These are phyloP conservation scores for Alcedo quadribrachys DNA, from an alignment of 2,797 vertebrate genomes.

Conservation along the genomic window DNA sequence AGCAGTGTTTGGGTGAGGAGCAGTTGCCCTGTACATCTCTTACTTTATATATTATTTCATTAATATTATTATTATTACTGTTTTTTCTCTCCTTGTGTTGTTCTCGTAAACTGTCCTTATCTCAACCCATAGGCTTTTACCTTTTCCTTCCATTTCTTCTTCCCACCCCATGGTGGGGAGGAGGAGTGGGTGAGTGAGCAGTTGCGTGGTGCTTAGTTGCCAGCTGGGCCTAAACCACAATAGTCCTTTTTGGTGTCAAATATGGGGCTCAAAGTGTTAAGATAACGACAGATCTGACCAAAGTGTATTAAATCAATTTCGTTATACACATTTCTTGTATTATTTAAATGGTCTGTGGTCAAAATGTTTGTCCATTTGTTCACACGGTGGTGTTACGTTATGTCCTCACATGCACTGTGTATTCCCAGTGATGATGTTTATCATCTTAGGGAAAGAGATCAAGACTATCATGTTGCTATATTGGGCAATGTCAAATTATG, in stretches of 20 bases:
- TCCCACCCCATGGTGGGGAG: background rate
- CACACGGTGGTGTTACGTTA: background rate
- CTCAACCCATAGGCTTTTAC: background rate
- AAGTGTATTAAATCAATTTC: background rate
- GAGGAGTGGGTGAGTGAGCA: background rate
- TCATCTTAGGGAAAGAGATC: background rate
- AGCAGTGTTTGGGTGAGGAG: background rate
- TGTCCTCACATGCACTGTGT: background rate
- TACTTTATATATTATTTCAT: background rate
- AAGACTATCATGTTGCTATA: background rate
- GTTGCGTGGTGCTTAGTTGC: background rate
- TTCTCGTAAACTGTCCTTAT: background rate
- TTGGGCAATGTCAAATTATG: background rate
- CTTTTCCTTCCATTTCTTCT: background rate
- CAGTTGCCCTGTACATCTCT: background rate
- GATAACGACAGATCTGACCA: background rate
- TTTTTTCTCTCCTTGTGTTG: background rate
- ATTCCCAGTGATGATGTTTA: background rate
- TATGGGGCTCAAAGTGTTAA: background rate
- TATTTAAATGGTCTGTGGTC: background rate
- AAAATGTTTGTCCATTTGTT: background rate
- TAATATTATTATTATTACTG: background rate
- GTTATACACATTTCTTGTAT: background rate
- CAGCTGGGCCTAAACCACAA: background rate
- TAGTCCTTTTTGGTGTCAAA: background rate